Conservation (phyloP, 1,140 invertebrate species). For the Lycorma delicatula region DNA sequence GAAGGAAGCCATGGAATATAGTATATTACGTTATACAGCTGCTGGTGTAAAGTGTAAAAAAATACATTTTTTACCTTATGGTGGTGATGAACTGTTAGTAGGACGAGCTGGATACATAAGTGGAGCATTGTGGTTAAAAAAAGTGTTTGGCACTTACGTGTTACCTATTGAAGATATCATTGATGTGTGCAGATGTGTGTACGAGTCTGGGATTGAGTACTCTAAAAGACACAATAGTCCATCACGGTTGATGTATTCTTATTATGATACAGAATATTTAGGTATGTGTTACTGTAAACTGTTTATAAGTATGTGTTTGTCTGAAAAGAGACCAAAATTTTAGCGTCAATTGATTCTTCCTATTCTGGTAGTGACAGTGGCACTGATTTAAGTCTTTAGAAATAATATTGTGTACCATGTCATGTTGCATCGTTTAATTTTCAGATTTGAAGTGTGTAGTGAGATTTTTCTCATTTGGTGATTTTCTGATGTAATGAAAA, state of each 20-base stretch:
- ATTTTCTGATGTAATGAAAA: too few species aligned
- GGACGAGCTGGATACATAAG: slow-evolving; percentile 70
- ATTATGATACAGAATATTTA: slow-evolving; percentile 77
- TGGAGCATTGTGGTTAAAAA: slow-evolving; percentile 62
- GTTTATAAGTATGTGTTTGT: background rate
- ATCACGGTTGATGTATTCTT: slow-evolving; percentile 74
- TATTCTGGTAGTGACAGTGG: too few species aligned
- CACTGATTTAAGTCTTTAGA: too few species aligned
- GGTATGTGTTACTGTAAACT: slow-evolving; percentile 34
- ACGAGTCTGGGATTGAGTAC: slow-evolving; percentile 62
- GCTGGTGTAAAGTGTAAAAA: slow-evolving; percentile 30
- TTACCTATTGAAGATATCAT: slow-evolving; percentile 46
- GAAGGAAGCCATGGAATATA: background rate
- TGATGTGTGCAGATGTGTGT: slow-evolving; percentile 55
- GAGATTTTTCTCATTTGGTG: too few species aligned
- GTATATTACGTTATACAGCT: slow-evolving; percentile 23
- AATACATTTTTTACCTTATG: slow-evolving; percentile 53
- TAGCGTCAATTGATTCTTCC: too few species aligned
- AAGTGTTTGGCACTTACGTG: slow-evolving; percentile 45
- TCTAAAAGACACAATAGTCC: slow-evolving; percentile 45
- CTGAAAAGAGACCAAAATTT: too few species aligned
- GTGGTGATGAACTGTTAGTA: slow-evolving; percentile 75
- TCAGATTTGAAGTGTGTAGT: too few species aligned
- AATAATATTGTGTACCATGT: too few species aligned
- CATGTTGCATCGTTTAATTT: too few species aligned